A percentile compares a stretch with the other conserved stretches of the same genome.
phyloP scores from a whole-genome alignment of 2,888 invertebrate genomes.

The Yponomeuta cagnagella region DNA sequence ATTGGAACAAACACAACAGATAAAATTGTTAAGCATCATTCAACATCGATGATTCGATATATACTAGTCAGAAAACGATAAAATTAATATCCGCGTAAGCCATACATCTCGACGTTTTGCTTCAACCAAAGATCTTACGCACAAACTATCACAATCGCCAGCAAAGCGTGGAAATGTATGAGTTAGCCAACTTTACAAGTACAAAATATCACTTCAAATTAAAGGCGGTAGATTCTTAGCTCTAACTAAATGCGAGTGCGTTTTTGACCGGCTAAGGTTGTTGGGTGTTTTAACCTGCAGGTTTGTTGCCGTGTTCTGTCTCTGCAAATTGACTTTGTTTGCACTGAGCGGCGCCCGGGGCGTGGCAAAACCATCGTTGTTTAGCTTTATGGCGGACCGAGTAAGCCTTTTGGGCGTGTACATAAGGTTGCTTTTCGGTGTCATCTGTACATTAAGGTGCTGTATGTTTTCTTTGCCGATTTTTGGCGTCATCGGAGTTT shows the following conservation, averaged over 20 bases:
- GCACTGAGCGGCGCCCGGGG: constrained; percentile 60
- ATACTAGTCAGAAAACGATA: not conserved
- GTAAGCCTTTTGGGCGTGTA: constrained; percentile 57
- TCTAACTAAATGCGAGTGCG: constrained; percentile 52
- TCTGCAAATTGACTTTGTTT: constrained; percentile 46
- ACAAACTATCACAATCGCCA: constrained; percentile 6
- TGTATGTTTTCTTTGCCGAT: constrained; percentile 58
- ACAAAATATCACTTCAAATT: constrained; percentile 29
- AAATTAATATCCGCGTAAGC: not conserved
- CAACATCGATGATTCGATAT: not conserved
- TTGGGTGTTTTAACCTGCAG: constrained; percentile 46
- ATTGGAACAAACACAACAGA: not conserved
- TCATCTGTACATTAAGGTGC: constrained; percentile 33
- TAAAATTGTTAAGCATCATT: not conserved
- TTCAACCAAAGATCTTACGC: not conserved
- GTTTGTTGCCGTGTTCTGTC: constrained; percentile 44
- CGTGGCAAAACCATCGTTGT: constrained; percentile 57
- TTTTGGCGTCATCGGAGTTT: constrained; percentile 54
- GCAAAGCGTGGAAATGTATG: constrained; percentile 14
- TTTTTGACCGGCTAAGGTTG: constrained; percentile 55
- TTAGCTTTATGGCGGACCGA: constrained; percentile 53
- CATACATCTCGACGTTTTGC: constrained; percentile 9
- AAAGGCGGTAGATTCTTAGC: constrained; percentile 59
- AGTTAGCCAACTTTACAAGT: not conserved
- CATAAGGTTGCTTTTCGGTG: constrained; percentile 48